Conservation (phyloP, 2,888 invertebrate genomes). For the Tenthredo scrophulariae region DNA sequence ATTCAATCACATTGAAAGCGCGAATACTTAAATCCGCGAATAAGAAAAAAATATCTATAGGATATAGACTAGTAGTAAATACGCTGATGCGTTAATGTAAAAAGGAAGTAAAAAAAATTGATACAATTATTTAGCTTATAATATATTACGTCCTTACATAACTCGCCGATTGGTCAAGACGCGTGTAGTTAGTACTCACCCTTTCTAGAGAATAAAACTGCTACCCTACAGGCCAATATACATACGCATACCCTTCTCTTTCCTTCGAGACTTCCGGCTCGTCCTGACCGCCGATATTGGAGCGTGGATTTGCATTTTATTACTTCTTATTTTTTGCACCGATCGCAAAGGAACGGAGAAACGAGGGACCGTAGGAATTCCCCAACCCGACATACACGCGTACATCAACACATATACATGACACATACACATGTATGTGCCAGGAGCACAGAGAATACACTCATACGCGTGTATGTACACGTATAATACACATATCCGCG, state of each 20-base stretch:
- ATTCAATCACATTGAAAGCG: slow-evolving; percentile 45
- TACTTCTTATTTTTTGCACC: slow-evolving; percentile 51
- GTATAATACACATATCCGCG: slow-evolving; percentile 13
- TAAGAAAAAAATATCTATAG: not conserved
- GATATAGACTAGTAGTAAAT: not conserved
- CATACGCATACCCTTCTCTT: slow-evolving; percentile 23
- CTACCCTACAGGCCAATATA: slow-evolving; percentile 1
- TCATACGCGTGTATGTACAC: not conserved
- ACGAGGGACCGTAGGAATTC: slow-evolving; percentile 39
- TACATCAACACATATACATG: not conserved
- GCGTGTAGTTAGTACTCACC: not conserved
- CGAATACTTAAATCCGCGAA: slow-evolving; percentile 20
- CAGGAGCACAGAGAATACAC: not conserved
- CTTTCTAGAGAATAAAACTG: not conserved
- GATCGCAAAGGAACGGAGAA: slow-evolving; percentile 44
- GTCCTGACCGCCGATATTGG: slow-evolving; percentile 49
- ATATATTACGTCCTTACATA: not conserved
- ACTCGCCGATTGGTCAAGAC: slow-evolving; percentile 12
- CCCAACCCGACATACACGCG: not conserved
- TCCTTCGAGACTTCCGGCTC: slow-evolving; percentile 41
- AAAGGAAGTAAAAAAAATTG: not conserved
- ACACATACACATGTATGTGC: not conserved
- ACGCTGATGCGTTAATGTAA: not conserved
- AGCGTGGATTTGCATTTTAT: slow-evolving; percentile 53
- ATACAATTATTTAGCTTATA: not conserved